These are phyloP conservation scores for Lineus longissimus DNA, from an alignment of 1,140 invertebrate genomes.

Conservation along the genomic window DNA sequence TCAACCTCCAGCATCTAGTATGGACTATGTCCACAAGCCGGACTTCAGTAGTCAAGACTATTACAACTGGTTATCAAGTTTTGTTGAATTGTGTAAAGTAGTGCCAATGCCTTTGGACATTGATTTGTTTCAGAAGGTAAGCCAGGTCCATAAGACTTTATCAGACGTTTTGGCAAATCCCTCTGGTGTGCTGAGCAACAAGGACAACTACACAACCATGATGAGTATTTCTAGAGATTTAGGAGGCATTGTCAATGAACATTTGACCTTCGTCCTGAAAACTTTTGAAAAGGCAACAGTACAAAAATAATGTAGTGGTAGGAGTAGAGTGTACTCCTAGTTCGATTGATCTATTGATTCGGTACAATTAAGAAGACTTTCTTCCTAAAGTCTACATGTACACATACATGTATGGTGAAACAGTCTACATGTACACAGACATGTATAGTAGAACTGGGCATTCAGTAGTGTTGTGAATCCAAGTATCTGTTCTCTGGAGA, in stretches of 20 bases:
- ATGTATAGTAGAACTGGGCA: too few relatives aligned
- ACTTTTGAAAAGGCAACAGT: constrained; percentile 24
- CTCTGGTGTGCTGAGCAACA: constrained; percentile 40
- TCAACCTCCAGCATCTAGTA: not conserved
- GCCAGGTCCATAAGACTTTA: constrained; percentile 46
- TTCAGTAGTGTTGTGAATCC: too few relatives aligned
- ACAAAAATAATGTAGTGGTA: too few relatives aligned
- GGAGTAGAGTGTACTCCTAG: too few relatives aligned
- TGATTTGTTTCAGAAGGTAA: constrained; percentile 46
- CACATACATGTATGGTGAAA: too few relatives aligned
- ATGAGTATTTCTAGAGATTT: constrained; percentile 48
- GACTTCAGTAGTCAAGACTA: constrained; percentile 47
- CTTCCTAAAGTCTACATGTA: too few relatives aligned
- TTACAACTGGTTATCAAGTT: constrained; percentile 47
- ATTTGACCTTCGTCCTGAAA: constrained; percentile 38
- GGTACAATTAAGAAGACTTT: too few relatives aligned
- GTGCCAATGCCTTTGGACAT: constrained; percentile 41
- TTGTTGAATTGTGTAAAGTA: constrained; percentile 42
- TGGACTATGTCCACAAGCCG: constrained; percentile 37
- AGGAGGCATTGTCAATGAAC: constrained; percentile 40
- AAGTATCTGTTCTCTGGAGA: too few relatives aligned
- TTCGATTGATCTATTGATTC: too few relatives aligned
- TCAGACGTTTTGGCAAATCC: constrained; percentile 47
- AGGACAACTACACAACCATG: constrained; percentile 43
- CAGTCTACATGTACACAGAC: too few relatives aligned